Conservation (phyloP, 2,888 invertebrate genomes). For the Synanthedon vespiformis region DNA sequence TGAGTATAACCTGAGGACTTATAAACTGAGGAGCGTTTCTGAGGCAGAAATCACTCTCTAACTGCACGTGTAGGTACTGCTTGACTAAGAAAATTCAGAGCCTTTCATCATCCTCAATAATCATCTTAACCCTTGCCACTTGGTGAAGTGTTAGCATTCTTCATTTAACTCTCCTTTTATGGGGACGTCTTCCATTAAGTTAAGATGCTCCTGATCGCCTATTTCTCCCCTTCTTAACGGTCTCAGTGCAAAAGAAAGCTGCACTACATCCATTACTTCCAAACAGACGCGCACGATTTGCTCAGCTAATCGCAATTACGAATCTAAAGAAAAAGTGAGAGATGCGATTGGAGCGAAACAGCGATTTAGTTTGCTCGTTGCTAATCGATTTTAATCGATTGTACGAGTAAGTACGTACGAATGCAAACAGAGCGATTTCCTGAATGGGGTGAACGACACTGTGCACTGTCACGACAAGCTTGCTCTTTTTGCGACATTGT, state of each 20-base stretch:
- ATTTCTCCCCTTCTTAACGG: background rate
- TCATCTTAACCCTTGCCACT: too few relatives aligned
- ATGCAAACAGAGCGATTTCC: conserved; percentile 37
- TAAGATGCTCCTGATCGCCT: too few relatives aligned
- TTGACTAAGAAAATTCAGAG: too few relatives aligned
- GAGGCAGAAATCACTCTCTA: too few relatives aligned
- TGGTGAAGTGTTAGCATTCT: too few relatives aligned
- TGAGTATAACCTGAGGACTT: too few relatives aligned
- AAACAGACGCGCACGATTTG: conserved; percentile 13
- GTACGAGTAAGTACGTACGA: conserved; percentile 15
- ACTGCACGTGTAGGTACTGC: too few relatives aligned
- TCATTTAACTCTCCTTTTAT: too few relatives aligned
- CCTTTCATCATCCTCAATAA: too few relatives aligned
- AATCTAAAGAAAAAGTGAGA: conserved; percentile 8
- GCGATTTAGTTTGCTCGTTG: conserved; percentile 13
- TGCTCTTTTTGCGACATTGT: conserved; percentile 25
- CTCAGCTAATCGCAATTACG: conserved; percentile 11
- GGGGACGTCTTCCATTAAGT: too few relatives aligned
- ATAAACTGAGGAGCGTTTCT: too few relatives aligned
- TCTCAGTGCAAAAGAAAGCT: background rate
- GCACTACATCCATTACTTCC: conserved; percentile 4
- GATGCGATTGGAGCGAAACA: conserved; percentile 8
- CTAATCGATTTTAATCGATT: conserved; percentile 25
- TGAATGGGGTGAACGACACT: conserved; percentile 38
- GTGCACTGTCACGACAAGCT: conserved; percentile 6